Base-by-base conservation (phyloP, 2,797 vertebrate genomes). In the Aldrovandia affinis region DNA sequence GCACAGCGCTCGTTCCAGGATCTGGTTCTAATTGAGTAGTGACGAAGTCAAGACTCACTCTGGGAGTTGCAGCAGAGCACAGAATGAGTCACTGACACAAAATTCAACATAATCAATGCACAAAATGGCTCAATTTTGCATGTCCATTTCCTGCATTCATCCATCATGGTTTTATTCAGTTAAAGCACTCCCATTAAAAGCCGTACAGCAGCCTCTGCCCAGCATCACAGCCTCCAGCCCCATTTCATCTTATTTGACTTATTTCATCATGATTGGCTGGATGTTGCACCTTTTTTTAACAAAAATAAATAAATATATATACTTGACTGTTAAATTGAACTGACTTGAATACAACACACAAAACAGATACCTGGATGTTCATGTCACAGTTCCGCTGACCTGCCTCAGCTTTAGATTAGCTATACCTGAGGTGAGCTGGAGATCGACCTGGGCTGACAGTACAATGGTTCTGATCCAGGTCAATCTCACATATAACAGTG, bases 91-190 rank as follows among this genome's bases (percentile, higher is more conserved):
- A 68, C 84, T 83, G 18, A 47, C 85, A 79, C 28, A 86, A 14
- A 82, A n/a, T 84, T 28, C 44, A 83, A 75, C 83, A 7, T 7
- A 80, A 87, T 85, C 83, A 86, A 85, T 83, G 52, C n/a, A 79
- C 28, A 25, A 55, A 68, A 8, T 83, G 25, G 82, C 22, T 61
- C 33, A 55, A 52, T 57, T 55, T 22, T 28, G 10, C 57, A 77
- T 81, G 30, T 84, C 33, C 39, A 84, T 82, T 28, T 44, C 61
- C 81, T 78, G n/a, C 33, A 55, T 59, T 81, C 79, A 20, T 55
- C 15, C 20, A 39, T 55, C 33, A 39, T 54, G 52, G 22, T 52
- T 82, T 85, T 0, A 85, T 81, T 87, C 87, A 25, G 9, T 22
- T 73, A n/a, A 81, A 77, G 39, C 30, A 18, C 10, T 54, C 44